These are phyloP conservation scores for Aporophyla lueneburgensis DNA, from an alignment of 2,888 invertebrate species.

Conservation along the genomic window DNA sequence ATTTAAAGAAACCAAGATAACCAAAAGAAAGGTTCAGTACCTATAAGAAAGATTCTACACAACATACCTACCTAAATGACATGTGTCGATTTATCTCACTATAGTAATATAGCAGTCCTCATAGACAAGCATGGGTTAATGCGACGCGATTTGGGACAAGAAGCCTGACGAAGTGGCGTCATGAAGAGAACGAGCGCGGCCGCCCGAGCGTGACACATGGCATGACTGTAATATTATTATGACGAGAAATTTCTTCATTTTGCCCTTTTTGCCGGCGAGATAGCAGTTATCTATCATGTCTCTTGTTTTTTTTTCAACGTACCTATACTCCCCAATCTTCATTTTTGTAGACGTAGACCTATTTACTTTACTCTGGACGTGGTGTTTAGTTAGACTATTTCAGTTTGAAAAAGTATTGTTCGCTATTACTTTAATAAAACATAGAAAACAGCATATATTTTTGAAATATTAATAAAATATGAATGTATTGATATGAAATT, in stretches of 20 bases:
- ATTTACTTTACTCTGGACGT: constrained; percentile 10
- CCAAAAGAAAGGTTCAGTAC: no score
- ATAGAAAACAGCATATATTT: background rate
- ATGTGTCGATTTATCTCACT: constrained; percentile 25
- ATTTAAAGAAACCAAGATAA: background rate
- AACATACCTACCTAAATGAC: background rate
- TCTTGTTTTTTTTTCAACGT: constrained; percentile 59
- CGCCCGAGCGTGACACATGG: constrained; percentile 79
- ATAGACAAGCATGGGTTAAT: constrained; percentile 76
- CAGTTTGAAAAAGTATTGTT: background rate
- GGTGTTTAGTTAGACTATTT: background rate
- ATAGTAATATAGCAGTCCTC: constrained; percentile 42
- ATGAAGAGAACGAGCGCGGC: constrained; percentile 70
- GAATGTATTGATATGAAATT: background rate
- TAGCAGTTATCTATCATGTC: constrained; percentile 79
- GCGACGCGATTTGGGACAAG: constrained; percentile 77
- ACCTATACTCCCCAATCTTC: background rate
- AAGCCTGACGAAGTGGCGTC: constrained; percentile 78
- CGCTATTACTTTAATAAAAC: background rate
- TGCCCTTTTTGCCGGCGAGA: constrained; percentile 78
- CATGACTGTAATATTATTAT: constrained; percentile 81
- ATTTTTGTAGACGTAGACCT: background rate
- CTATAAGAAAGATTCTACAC: background rate
- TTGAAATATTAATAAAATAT: background rate
- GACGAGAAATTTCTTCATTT: constrained; percentile 82